Evolutionary conservation across 2,797 vertebrate genomes (phyloP), one percentile per base, ranked within the genome.

Genomic region (Sebastes taczanowskii): DNA sequence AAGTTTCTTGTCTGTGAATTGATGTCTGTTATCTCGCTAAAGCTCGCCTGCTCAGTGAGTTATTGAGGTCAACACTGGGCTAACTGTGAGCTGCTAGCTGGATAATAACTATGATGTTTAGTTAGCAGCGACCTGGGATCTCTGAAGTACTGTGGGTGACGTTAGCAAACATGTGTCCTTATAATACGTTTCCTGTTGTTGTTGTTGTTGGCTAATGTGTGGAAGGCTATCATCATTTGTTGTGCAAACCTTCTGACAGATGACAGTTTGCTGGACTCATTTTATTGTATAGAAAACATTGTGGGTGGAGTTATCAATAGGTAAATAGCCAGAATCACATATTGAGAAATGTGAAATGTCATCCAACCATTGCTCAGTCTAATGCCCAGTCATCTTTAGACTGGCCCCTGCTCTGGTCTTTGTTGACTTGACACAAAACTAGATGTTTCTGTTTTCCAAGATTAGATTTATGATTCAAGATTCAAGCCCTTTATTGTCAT

Each of bases 51-150:
- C 9, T 71, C 66, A 64, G 22, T 52, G 7, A 60, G 68, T 59
- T 79, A 87, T 88, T 64, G 83, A 82, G 91, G 92, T 92, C 91
- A 92, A 5, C 58, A 34, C 0, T 49, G 30, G 58, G 71, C 63
- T 78, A 80, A 60, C 69, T 29, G 58, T n/a, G 67, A 73, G 61
- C 46, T 71, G 3, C 2, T 35, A 49, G 25, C 69, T 29, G 29
- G 25, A 16, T 55, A 16, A 38, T 46, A n/a, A 56, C 13, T 55
- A 1, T 1, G 20, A 63, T 13, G 64, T 38, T 22, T 63, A 20
- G 2, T 49, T 32, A 20, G 5, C 34, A 35, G 18, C 27, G n/a
- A 14, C 27, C 14, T 56, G 11, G 5, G 5, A 9, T 35, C 25
- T 7, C 2, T 56, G 16, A 30, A 20, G 5, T 16, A 11, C 10